These are phyloP conservation scores for Eurypyga helias DNA, from an alignment of 2,113 vertebrate genomes.

Conservation along the genomic window DNA sequence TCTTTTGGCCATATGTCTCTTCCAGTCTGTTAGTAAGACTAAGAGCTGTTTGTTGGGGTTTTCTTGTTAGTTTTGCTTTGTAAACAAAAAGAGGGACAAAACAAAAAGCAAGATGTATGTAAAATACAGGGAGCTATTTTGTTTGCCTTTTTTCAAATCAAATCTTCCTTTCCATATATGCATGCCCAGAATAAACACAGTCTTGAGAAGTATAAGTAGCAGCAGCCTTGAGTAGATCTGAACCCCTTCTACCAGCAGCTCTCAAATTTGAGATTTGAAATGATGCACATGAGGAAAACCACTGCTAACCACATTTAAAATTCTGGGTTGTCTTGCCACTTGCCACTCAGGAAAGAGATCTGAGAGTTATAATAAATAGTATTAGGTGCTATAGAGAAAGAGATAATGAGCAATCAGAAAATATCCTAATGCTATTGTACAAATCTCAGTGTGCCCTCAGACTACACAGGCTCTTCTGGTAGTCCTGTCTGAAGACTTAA, in stretches of 20 bases:
- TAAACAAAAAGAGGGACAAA: background rate
- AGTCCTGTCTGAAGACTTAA: background rate
- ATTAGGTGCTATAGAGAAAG: background rate
- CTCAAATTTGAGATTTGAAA: background rate
- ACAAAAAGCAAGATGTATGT: background rate
- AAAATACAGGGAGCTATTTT: background rate
- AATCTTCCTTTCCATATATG: background rate
- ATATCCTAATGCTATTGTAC: background rate
- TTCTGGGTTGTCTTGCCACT: background rate
- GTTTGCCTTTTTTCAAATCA: background rate
- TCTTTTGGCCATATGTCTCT: background rate
- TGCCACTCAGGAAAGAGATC: background rate
- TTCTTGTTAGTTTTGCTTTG: background rate
- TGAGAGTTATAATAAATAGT: background rate
- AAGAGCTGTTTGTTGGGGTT: background rate
- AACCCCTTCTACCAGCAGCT: background rate
- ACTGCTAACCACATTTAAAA: background rate
- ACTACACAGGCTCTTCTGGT: background rate
- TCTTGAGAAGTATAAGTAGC: background rate
- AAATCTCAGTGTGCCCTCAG: background rate
- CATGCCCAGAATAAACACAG: background rate
- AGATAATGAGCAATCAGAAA: background rate
- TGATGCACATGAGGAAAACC: background rate
- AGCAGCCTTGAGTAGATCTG: background rate
- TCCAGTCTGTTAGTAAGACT: background rate